Conservation (phyloP, 2,888 invertebrate genomes). For the Anarsia innoxiella region DNA sequence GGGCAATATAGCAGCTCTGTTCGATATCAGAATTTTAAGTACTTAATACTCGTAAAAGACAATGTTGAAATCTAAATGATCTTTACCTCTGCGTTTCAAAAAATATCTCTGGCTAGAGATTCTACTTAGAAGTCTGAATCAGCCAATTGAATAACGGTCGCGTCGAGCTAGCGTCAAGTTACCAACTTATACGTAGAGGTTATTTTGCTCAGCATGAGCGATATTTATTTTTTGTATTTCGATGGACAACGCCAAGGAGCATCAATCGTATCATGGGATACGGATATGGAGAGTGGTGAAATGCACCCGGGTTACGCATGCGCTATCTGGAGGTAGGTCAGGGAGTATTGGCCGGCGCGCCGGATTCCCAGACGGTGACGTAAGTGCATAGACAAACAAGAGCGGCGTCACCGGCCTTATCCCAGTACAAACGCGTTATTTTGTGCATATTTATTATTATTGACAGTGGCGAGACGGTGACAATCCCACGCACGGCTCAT, state of each 20-base stretch:
- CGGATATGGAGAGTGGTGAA: slow-evolving; percentile 16
- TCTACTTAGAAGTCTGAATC: too few species aligned
- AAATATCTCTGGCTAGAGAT: too few species aligned
- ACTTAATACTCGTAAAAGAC: too few species aligned
- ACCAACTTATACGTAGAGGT: background rate
- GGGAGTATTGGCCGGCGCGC: slow-evolving; percentile 52
- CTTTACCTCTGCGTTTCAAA: too few species aligned
- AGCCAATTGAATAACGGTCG: slow-evolving; percentile 1
- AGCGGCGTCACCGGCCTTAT: slow-evolving; percentile 63
- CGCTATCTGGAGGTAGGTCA: slow-evolving; percentile 65
- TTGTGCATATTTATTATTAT: slow-evolving; percentile 70
- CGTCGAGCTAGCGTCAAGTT: background rate
- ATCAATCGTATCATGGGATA: too few species aligned
- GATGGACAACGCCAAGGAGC: slow-evolving; percentile 12
- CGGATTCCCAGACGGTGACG: slow-evolving; percentile 73
- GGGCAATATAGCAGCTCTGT: too few species aligned
- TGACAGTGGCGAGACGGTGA: slow-evolving; percentile 69
- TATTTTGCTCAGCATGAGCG: background rate
- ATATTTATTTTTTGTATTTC: slow-evolving; percentile 1
- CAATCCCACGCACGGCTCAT: slow-evolving; percentile 56
- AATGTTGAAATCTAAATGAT: too few species aligned
- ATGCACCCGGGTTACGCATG: slow-evolving; percentile 28
- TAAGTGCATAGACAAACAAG: slow-evolving; percentile 69
- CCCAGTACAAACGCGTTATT: slow-evolving; percentile 64
- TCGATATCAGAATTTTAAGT: too few species aligned